phyloP scores from a whole-genome alignment of 2,888 invertebrate species.

The Antheraea yamamai region DNA sequence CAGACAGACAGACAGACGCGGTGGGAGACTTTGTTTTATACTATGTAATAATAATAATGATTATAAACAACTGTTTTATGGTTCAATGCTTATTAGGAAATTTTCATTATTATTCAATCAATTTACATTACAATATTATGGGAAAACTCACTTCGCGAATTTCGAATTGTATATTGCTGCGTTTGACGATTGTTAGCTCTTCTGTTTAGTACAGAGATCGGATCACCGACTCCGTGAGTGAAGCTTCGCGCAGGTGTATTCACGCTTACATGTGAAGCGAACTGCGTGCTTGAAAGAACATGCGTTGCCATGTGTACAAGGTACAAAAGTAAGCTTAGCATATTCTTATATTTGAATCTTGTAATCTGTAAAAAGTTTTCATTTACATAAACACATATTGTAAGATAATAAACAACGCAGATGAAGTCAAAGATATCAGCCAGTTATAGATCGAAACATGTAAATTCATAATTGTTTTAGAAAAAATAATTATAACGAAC shows the following conservation, averaged over 20 bases:
- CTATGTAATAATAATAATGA: too few relatives aligned
- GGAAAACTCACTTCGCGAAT: constrained; percentile 47
- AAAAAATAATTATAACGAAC: too few relatives aligned
- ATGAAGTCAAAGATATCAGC: too few relatives aligned
- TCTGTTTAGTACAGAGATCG: constrained; percentile 43
- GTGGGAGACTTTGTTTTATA: too few relatives aligned
- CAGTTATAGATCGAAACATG: too few relatives aligned
- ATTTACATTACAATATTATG: too few relatives aligned
- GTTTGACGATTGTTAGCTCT: constrained; percentile 38
- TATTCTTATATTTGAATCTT: constrained; percentile 1
- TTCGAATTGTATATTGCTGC: constrained; percentile 38
- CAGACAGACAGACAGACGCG: too few relatives aligned
- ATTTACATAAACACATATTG: not conserved
- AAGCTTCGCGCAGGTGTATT: constrained; percentile 72
- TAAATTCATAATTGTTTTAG: too few relatives aligned
- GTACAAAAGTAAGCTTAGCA: constrained; percentile 8
- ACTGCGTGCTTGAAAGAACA: constrained; percentile 55
- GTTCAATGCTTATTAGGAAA: too few relatives aligned
- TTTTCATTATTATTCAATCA: too few relatives aligned
- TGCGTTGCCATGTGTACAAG: constrained; percentile 39
- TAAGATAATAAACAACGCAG: too few relatives aligned
- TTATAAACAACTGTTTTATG: too few relatives aligned
- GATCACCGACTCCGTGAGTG: constrained; percentile 75
- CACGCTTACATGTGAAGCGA: constrained; percentile 72
- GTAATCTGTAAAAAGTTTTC: constrained; percentile 16